These are phyloP conservation scores for Dasyornis broadbenti DNA, from an alignment of 2,113 vertebrate species.

Conservation along the genomic window DNA sequence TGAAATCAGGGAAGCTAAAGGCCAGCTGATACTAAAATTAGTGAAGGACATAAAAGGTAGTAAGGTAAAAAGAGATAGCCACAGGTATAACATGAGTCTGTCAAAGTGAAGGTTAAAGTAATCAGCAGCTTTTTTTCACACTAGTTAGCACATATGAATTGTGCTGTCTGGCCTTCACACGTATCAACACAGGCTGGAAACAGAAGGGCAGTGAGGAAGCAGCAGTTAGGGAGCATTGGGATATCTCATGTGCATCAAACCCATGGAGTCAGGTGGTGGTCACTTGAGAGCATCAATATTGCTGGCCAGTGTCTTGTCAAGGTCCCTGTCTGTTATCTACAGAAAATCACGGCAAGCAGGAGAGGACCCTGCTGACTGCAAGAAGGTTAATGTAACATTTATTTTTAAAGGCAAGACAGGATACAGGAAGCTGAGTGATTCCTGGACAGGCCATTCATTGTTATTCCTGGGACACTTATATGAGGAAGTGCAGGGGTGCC, in stretches of 20 bases:
- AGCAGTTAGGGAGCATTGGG: neutral
- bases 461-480: neutral
- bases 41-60: neutral
- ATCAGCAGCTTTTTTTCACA: neutral
- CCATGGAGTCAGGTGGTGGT: neutral
- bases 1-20: neutral
- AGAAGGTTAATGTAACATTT: neutral
- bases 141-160: fast-evolving
- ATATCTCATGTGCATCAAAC: fast-evolving
- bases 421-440: neutral
- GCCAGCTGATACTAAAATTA: neutral
- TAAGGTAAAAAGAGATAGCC: neutral
- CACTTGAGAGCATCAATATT: fast-evolving
- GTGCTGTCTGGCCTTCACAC: neutral
- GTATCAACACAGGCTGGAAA: neutral
- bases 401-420: neutral
- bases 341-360: neutral
- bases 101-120: neutral
- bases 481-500: fast-evolving
- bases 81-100: neutral
- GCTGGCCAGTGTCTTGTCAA: neutral
- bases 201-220: neutral
- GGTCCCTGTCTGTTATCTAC: neutral
- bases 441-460: neutral
- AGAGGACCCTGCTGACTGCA: neutral